Base-by-base conservation (phyloP, 2,888 invertebrate genomes). In the Cremastobaeus sp. region DNA sequence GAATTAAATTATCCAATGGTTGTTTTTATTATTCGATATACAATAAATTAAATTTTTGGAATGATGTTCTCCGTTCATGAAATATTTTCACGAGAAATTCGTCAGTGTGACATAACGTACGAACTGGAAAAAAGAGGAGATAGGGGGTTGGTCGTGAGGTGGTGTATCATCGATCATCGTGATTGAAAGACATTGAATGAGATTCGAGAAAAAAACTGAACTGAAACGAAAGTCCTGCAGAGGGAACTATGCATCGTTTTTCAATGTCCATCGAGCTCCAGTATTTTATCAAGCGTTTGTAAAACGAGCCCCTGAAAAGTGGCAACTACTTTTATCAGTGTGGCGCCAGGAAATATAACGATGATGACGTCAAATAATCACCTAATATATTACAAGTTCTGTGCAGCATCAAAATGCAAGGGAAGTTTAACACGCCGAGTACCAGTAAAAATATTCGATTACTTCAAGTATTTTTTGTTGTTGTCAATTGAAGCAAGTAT, bases 151-250 rank as follows among this genome's bases (percentile, higher is more conserved):
- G 11, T 37, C 60, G 59, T 62, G 62, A 66, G 71, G 66, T 71
- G 75, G 60, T 55, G 71, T 57, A 77, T 79, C 81, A 84, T 85
- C 83, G 78, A 84, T 84, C 84, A 85, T 81, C 75, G 64, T 79
- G 83, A 83, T 84, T 85, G 84, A 84, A 83, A 83, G 82, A 82
- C 81, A 82, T 84, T 83, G 84, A 84, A 84, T 82, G 83, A 78
- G 77, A 77, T 80, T 76, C 66, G 68, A 69, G 76, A 77, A 71
- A 75, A 75, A 66, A 75, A 50, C 45, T 32, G 45, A 65, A 71
- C 70, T 71, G 62, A 75, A 75, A 70, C 74, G 74, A 74, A 65
- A 70, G 70, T 66, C 74, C 74, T 70, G 66, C 65, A 47, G 70
- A 70, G 74, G 66, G 74, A 74, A 74, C 39, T 74, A 60, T 37